Evolutionary conservation across 2,888 invertebrate species (phyloP).

Genomic region (Lamellibrachia satsuma): DNA sequence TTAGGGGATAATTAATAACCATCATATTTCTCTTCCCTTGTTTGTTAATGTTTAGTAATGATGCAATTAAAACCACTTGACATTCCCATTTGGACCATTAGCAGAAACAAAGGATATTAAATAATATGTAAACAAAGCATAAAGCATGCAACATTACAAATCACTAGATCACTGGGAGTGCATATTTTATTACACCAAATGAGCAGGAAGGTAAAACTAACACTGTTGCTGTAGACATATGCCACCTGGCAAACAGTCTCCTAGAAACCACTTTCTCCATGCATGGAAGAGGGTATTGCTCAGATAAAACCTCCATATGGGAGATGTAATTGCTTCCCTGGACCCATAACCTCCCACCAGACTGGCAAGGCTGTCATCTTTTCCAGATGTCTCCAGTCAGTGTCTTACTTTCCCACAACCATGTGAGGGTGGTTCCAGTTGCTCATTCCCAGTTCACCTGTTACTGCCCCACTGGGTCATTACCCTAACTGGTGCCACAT

Average conservation of each 20-base stretch:
- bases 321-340: not conserved
- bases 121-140: not conserved
- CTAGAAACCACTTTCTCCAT: conserved; percentile 4
- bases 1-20: not conserved
- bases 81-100: not conserved
- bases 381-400: not conserved
- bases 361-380: not conserved
- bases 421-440: not conserved
- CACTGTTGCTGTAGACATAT: not conserved
- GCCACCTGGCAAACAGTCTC: not conserved
- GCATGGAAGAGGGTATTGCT: not conserved
- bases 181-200: not conserved
- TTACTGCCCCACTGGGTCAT: not conserved
- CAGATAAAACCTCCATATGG: not conserved
- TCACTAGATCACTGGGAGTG: not conserved
- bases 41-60: not conserved
- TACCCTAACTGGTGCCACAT: not conserved
- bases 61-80: not conserved
- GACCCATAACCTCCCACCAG: conserved; percentile 3
- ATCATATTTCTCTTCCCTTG: not conserved
- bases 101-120: too few species aligned
- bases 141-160: not conserved
- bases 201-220: not conserved
- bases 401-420: conserved; percentile 4
- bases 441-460: conserved; percentile 10